These are phyloP conservation scores for Myiothlypis coronata DNA, from an alignment of 2,797 vertebrate genomes.

Conservation along the genomic window DNA sequence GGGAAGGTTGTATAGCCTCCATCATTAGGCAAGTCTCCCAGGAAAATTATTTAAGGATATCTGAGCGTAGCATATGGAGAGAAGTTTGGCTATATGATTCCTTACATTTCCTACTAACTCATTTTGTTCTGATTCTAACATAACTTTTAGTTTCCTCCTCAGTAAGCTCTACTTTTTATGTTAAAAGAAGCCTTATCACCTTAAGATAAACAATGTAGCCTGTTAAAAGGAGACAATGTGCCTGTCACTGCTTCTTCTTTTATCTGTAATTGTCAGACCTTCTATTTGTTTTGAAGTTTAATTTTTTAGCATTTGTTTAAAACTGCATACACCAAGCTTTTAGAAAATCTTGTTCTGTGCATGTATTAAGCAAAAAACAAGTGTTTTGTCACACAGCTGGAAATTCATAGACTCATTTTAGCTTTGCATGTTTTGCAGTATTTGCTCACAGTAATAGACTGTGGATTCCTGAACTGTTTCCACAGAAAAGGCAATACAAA, in stretches of 20 bases:
- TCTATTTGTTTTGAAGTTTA: not conserved
- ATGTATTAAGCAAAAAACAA: not conserved
- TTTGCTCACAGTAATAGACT: not conserved
- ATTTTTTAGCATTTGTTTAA: not conserved
- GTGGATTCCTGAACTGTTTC: not conserved
- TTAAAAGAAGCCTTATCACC: not conserved
- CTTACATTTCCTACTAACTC: not conserved
- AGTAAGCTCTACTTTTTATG: not conserved
- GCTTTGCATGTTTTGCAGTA: not conserved
- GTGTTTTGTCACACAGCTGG: not conserved
- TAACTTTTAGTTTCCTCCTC: not conserved
- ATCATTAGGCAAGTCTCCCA: not conserved
- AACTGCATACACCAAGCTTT: not conserved
- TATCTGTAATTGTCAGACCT: not conserved
- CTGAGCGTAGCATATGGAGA: fast-evolving
- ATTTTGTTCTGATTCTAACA: not conserved
- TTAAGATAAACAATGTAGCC: not conserved
- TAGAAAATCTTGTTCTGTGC: not conserved
- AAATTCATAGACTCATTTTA: not conserved
- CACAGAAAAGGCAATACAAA: not conserved
- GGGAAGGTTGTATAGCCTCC: not conserved
- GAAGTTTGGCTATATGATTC: not conserved
- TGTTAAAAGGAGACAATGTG: not conserved
- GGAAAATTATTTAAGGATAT: not conserved
- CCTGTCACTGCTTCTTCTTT: not conserved